Conservation (phyloP, 2,113 vertebrate species). For the Nesogale talazaci region DNA sequence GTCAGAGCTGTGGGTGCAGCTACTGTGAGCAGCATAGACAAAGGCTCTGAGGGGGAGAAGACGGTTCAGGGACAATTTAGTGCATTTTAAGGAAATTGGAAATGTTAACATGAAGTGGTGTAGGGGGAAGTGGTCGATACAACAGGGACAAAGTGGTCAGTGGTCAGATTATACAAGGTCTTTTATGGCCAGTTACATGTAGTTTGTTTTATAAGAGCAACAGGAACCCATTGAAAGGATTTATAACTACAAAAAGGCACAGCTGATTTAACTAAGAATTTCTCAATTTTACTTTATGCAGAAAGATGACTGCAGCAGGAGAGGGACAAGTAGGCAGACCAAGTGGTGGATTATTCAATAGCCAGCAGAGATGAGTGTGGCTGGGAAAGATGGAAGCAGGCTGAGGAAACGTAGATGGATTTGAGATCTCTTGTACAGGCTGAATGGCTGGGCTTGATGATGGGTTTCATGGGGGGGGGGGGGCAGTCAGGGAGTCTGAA, state of each 20-base stretch:
- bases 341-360: background rate
- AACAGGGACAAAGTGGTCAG: background rate
- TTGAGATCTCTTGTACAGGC: background rate
- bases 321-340: background rate
- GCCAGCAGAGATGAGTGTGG: background rate
- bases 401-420: background rate
- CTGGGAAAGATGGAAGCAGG: background rate
- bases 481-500: too few species aligned
- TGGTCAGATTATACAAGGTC: background rate
- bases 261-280: background rate
- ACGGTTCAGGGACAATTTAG: background rate
- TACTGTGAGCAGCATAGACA: background rate
- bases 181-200: background rate
- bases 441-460: background rate
- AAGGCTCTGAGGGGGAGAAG: background rate
- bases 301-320: background rate
- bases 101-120: background rate
- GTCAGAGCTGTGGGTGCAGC: background rate
- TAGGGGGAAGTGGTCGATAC: too few species aligned
- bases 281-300: background rate
- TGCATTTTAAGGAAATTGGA: background rate
- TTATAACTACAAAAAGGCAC: background rate
- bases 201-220: background rate
- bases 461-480: too few species aligned
- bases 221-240: background rate